These are phyloP conservation scores for Urocyon cinereoargenteus DNA, from an alignment of 2,797 vertebrate genomes.

Conservation along the genomic window DNA sequence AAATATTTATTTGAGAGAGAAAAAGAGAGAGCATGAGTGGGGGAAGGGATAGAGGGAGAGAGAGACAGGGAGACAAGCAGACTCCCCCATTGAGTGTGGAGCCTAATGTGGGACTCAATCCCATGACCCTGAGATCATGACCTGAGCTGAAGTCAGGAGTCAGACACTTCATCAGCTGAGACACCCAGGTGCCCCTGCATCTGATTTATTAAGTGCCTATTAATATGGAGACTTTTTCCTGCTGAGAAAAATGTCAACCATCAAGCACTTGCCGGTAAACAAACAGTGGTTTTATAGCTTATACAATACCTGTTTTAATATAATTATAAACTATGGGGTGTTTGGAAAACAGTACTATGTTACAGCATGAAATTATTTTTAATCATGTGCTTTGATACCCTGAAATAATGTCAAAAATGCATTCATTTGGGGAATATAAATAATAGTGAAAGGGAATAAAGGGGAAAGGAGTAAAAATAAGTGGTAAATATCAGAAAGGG, in stretches of 20 bases:
- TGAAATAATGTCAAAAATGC: background rate
- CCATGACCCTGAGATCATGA: background rate
- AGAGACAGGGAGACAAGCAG: background rate
- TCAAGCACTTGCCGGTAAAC: background rate
- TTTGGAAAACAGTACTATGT: background rate
- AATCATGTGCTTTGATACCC: background rate
- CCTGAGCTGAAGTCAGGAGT: background rate
- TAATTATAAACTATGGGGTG: background rate
- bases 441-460: too few species aligned
- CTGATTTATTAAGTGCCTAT: background rate
- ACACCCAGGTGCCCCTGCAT: background rate
- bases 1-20: background rate
- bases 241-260: constrained; percentile 8
- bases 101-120: background rate
- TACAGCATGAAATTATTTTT: background rate
- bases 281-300: background rate
- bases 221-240: background rate
- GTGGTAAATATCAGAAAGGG: too few species aligned
- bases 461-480: too few species aligned
- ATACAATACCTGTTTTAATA: background rate
- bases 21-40: background rate
- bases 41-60: background rate
- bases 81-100: background rate
- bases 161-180: background rate
- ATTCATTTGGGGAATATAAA: too few species aligned